phyloP scores from a whole-genome alignment of 2,113 vertebrate genomes.

The Bombycilla garrulus region DNA sequence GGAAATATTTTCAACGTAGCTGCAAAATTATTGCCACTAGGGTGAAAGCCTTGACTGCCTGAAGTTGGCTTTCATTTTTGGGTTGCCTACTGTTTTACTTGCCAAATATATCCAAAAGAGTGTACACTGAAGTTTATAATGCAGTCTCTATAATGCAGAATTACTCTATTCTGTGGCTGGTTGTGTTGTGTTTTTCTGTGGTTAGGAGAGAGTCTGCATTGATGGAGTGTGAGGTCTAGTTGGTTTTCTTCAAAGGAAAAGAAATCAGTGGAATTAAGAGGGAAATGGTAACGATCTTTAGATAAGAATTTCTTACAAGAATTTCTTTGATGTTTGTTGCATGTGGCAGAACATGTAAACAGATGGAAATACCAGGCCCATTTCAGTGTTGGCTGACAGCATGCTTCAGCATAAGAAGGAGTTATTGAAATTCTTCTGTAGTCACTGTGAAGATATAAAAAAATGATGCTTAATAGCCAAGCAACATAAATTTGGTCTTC shows the following conservation, averaged over 20 bases:
- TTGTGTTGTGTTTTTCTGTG: fast-evolving
- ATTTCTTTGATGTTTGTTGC: neutral
- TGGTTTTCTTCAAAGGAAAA: neutral
- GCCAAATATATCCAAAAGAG: neutral
- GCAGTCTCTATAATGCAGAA: neutral
- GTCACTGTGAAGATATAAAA: neutral
- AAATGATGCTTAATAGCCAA: neutral
- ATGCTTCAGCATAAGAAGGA: neutral
- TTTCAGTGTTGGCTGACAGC: neutral
- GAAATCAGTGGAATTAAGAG: neutral
- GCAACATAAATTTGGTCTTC: neutral
- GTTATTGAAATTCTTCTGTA: slow-evolving; percentile 12
- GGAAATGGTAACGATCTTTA: neutral
- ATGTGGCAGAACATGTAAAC: neutral
- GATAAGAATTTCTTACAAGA: neutral
- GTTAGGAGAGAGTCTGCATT: neutral
- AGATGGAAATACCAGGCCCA: neutral
- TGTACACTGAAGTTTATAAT: neutral
- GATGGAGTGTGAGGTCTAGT: neutral
- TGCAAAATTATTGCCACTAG: neutral
- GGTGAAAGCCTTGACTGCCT: neutral
- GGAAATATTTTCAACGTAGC: neutral
- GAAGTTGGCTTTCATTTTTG: neutral
- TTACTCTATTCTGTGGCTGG: neutral
- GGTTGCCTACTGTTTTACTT: neutral